Conservation (phyloP, 2,113 vertebrate species). For the Muntiacus reevesi region DNA sequence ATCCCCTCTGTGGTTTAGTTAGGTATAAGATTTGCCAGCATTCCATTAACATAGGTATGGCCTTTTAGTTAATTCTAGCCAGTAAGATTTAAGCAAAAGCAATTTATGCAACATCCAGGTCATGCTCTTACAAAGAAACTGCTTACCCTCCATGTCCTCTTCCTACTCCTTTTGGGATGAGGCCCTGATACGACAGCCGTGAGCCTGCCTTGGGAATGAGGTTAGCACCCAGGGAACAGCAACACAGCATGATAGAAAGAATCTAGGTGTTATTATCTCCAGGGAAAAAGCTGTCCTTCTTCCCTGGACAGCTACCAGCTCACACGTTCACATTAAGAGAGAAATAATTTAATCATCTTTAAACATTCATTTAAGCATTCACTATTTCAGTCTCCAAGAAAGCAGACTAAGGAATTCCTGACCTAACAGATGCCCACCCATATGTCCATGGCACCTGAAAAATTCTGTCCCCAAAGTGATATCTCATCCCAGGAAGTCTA, state of each 20-base stretch:
- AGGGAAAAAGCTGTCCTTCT: neutral
- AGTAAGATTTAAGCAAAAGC: neutral
- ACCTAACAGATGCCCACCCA: neutral
- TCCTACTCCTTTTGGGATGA: neutral
- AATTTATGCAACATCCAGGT: neutral
- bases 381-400: neutral
- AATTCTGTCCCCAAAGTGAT: neutral
- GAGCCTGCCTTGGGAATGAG: neutral
- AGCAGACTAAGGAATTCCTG: neutral
- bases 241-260: neutral
- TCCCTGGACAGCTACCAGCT: neutral
- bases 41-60: neutral
- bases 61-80: neutral
- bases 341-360: neutral
- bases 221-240: neutral
- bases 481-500: neutral
- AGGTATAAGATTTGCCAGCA: neutral
- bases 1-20: neutral
- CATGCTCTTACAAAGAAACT: neutral
- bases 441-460: neutral
- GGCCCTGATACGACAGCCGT: neutral
- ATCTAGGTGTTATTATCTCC: neutral
- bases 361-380: neutral
- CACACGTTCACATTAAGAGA: neutral
- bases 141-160: neutral